phyloP scores from a whole-genome alignment of 2,888 invertebrate genomes.

The Trachelus troglodyta region DNA sequence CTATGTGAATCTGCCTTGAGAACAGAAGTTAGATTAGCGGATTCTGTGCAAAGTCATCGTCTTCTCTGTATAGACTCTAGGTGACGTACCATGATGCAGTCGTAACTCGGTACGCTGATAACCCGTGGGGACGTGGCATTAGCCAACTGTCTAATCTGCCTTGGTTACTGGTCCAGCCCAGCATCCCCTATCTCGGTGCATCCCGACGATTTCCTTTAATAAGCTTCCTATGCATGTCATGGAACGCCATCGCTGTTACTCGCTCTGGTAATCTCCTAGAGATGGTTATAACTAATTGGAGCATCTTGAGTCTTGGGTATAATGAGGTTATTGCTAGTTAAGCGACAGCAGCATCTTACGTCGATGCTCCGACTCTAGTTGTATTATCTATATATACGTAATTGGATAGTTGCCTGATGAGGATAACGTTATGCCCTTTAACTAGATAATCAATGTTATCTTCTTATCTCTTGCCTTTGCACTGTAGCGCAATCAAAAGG shows the following conservation, averaged over 20 bases:
- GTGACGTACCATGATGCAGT: neutral
- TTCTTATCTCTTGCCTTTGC: neutral
- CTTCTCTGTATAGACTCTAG: neutral
- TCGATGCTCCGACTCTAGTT: neutral
- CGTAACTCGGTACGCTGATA: neutral
- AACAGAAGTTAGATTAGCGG: neutral
- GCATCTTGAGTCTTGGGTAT: neutral
- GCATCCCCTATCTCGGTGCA: neutral
- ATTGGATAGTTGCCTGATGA: neutral
- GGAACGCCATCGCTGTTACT: neutral
- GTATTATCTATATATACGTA: neutral
- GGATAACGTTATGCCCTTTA: neutral
- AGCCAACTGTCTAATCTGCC: neutral
- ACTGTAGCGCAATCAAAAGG: neutral
- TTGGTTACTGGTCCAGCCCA: neutral
- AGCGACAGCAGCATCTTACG: neutral
- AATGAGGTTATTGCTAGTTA: neutral
- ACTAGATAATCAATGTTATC: neutral
- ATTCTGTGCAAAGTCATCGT: neutral
- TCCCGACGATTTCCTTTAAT: neutral
- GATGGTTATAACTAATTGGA: neutral
- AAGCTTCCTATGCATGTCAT: neutral
- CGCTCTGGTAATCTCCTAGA: neutral
- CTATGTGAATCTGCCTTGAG: neutral
- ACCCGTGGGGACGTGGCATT: neutral